phyloP scores from a whole-genome alignment of 2,797 vertebrate species.

The Parauchenoglanis punctatus region DNA sequence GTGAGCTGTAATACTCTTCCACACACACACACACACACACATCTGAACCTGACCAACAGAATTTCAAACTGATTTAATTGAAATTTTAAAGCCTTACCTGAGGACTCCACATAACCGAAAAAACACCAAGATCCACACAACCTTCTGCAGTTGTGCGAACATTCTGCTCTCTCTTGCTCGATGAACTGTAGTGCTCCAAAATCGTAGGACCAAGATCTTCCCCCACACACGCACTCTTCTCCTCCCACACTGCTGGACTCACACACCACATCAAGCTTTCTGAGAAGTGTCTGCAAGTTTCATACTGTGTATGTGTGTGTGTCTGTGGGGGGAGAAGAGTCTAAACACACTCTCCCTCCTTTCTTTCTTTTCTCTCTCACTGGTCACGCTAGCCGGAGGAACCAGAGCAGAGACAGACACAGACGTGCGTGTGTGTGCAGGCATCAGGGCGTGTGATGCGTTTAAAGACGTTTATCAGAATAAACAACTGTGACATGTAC shows the following conservation, averaged over 20 bases:
- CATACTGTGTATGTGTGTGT: conserved; percentile 56
- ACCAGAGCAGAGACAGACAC: conserved; percentile 70
- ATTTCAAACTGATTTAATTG: neutral
- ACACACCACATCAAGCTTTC: conserved; percentile 31
- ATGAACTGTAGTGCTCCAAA: neutral
- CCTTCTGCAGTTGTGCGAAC: conserved; percentile 59
- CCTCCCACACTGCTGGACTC: conserved; percentile 60
- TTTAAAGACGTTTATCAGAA: conserved; percentile 47
- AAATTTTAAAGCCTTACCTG: conserved; percentile 59
- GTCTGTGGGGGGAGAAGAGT: conserved; percentile 53
- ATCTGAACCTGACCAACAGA: neutral
- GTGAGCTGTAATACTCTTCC: neutral
- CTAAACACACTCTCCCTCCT: conserved; percentile 60
- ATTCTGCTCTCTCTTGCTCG: conserved; percentile 59
- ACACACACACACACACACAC: neutral
- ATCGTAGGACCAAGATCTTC: neutral
- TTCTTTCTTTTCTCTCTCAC: conserved; percentile 45
- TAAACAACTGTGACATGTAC: conserved; percentile 43
- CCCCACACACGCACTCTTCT: conserved; percentile 57
- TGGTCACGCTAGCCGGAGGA: conserved; percentile 72
- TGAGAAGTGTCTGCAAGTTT: conserved; percentile 59
- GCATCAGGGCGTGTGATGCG: conserved; percentile 62
- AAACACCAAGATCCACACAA: conserved; percentile 62
- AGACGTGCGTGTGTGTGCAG: conserved; percentile 37
- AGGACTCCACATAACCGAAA: conserved; percentile 64